Conservation (phyloP, 2,888 invertebrate species). For the Hypomecis atomaria region DNA sequence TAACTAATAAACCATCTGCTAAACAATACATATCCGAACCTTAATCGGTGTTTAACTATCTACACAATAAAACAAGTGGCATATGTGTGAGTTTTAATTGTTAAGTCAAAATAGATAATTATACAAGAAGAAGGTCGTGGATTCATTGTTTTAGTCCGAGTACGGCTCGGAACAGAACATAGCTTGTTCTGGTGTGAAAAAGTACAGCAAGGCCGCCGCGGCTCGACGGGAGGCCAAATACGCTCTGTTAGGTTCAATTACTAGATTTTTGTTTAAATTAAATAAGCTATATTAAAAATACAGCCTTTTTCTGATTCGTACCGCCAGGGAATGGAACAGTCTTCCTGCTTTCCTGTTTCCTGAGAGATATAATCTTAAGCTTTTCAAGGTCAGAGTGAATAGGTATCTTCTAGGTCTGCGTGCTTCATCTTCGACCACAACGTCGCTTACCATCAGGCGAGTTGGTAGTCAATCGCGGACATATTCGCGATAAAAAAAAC, state of each 20-base stretch:
- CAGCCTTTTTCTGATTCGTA: no score
- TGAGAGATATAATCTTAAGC: no score
- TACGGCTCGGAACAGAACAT: constrained; percentile 22
- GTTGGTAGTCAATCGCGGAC: no score
- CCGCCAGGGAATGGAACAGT: no score
- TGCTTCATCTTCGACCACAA: no score
- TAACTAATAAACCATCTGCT: constrained; percentile 25
- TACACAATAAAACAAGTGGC: constrained; percentile 4
- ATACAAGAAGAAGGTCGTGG: constrained; percentile 71
- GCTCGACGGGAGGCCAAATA: constrained; percentile 1
- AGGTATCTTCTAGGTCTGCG: no score
- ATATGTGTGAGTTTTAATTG: constrained; percentile 62
- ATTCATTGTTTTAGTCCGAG: constrained; percentile 69
- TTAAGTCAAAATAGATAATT: constrained; percentile 62
- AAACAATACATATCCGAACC: constrained; percentile 16
- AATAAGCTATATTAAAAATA: neutral
- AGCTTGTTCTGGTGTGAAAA: constrained; percentile 55
- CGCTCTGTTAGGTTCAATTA: no score
- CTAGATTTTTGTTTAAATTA: no score
- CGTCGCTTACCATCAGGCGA: no score
- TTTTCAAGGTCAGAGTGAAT: no score
- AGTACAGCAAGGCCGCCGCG: constrained; percentile 49
- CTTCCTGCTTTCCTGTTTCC: no score
- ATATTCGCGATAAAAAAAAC: no score
- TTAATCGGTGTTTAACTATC: constrained; percentile 18